Evolutionary conservation across 30 jellyfish, hydroid and myxozoan species (phyloP), one percentile per base, ranked within the genome.

Genomic region (Rhopilema esculentum): DNA sequence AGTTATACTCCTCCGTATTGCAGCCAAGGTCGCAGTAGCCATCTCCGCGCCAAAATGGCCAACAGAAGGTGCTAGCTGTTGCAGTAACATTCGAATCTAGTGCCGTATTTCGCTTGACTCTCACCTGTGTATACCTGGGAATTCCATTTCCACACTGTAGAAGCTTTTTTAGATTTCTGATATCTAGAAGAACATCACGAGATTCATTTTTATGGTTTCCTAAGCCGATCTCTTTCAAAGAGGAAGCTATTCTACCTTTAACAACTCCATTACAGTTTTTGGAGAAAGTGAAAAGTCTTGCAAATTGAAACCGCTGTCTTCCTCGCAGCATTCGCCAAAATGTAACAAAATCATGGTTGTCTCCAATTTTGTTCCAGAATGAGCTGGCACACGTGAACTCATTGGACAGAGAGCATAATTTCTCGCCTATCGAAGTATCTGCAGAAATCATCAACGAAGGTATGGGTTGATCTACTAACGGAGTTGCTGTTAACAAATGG

Each of bases 11-110:
- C 18, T 22, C 70, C 9, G 87, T 77, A 72, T 88, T 88, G 87
- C 96, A 88, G 29, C 96, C 96, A 0, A 88, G 79, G 49, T 88
- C 96, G 30, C 96, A 88, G 40, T 52, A 79, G 16, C 96, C 96
- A 69, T 88, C 96, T 0, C 96, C 96, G 2, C 49, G 63, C 96
- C 96, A 88, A 27, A 50, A 72, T n/a, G 70, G 66, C 57, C 74
- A 51, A 66, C 96, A 88, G 27, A 57, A 50, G 29, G 93, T 84
- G 32, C 25, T 71, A 17, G 8, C 49, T 15, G 48, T 8, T 1
- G 40, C 48, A 8, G 77, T 23, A 17, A 4, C 49, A 19, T 30
- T 68, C 33, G 79, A 25, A 62, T 53, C 66, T 25, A 30, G 28
- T 19, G 9, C 71, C 24, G 30, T 32, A 27, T 29, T 68, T 28